Evolutionary conservation across 2,888 invertebrate genomes (phyloP).

Genomic region (Calameuta pallipes): DNA sequence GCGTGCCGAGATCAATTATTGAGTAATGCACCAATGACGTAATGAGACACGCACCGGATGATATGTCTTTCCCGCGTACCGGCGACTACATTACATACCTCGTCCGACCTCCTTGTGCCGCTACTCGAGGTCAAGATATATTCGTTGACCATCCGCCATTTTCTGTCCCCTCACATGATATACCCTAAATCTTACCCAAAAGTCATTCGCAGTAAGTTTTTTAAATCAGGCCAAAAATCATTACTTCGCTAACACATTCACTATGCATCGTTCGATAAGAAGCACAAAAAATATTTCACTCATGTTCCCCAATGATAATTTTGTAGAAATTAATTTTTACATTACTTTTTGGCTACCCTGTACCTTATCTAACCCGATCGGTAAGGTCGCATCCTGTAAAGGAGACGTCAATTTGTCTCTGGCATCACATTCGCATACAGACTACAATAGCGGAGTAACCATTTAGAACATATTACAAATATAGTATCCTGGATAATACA

Average conservation of each 20-base stretch:
- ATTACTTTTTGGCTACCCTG: neutral
- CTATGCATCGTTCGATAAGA: too few relatives aligned
- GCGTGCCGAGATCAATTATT: conserved; percentile 3
- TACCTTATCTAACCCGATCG: neutral
- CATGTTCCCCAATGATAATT: too few relatives aligned
- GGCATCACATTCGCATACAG: neutral
- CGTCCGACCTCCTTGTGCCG: neutral
- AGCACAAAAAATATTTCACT: too few relatives aligned
- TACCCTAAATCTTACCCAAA: neutral
- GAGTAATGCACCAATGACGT: conserved; percentile 8
- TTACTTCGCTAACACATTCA: too few relatives aligned
- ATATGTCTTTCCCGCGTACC: neutral
- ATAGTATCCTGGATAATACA: neutral
- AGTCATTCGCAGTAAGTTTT: too few relatives aligned
- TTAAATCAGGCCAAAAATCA: too few relatives aligned
- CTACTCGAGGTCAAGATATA: neutral
- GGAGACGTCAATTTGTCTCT: neutral
- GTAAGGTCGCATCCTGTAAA: neutral
- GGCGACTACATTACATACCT: neutral
- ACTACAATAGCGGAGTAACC: neutral
- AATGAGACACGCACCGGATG: conserved; percentile 4
- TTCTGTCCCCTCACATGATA: neutral
- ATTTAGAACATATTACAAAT: neutral
- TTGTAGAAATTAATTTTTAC: too few relatives aligned
- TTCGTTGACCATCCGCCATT: neutral